Base-by-base conservation (phyloP, 1,140 invertebrate species). In the Lasioglossum baleicum region DNA sequence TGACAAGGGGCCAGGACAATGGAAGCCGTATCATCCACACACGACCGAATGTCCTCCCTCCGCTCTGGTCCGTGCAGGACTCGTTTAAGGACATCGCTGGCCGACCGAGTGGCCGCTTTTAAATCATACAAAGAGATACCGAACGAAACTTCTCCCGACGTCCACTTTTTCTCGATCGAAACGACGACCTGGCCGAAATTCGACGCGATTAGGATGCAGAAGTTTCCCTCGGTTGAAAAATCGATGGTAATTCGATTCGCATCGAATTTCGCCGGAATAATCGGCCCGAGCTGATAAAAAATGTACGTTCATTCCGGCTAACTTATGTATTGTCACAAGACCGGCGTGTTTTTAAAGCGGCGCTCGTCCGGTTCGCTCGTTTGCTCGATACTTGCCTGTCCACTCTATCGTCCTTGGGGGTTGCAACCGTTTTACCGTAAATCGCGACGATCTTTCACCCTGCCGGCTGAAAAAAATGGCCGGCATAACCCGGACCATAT, bases 1-100 rank as follows among this genome's bases (percentile, higher is more conserved):
- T 85, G 87, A 88, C 86, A 87, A 87, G 86, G 81, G 85, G 83
- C 75, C 74, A 75, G 87, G 74, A 88, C 86, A 88, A 87, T 87
- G 60, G 81, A 35, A 83, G 77, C 63, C 64, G 67, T 80, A 81
- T 83, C 76, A 69, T 80, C 74, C 71, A 75, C 69, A 56, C 67
- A 78, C 65, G 80, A n/a, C 35, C 77, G 31, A n/a, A 74, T 60
- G 56, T 58, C 31, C 51, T 67, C 60, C 60, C 71, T 65, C 65
- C 71, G 67, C 72, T 13, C 2, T 10, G 44, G 44, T 26, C 44
- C 77, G 31, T 63, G 26, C 58, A 76, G 42, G 68, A 70, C 73
- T 60, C 82, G 76, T 84, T 76, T 74, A 77, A 74, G 78, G 67
- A 31, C 42, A 17, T 61, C 40, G 60, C 1, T 53, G 70, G 76